Conservation (phyloP, 1,140 invertebrate genomes). For the Formica exsecta region DNA sequence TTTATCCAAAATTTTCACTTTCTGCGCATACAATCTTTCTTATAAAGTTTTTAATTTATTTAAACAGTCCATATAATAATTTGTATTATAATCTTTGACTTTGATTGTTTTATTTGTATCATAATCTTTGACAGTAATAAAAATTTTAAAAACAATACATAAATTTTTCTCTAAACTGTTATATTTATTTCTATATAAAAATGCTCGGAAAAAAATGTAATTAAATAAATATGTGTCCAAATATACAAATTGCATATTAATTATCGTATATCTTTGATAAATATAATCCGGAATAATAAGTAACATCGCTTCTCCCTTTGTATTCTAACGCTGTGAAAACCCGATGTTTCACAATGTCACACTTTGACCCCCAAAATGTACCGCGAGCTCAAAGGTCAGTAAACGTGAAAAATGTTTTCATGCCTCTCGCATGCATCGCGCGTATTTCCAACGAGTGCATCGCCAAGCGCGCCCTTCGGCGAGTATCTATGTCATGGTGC, state of each 20-base stretch:
- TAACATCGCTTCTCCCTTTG: not conserved
- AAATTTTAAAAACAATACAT: not conserved
- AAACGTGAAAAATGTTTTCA: slow-evolving; percentile 19
- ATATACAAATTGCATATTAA: not conserved
- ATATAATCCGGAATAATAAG: not conserved
- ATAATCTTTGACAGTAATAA: not conserved
- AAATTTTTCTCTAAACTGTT: not conserved
- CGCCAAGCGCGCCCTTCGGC: slow-evolving; percentile 39
- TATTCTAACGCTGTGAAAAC: slow-evolving; percentile 3
- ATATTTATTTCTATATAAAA: not conserved
- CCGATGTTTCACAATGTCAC: slow-evolving; percentile 17
- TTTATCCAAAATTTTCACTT: not conserved
- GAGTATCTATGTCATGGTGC: slow-evolving; percentile 53
- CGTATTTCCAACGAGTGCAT: slow-evolving; percentile 36
- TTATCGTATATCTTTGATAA: not conserved
- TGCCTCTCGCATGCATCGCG: not conserved
- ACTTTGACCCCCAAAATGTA: not conserved
- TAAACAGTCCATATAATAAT: not conserved
- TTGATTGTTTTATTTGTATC: not conserved
- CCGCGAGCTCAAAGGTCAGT: slow-evolving; percentile 30
- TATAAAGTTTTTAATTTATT: not conserved
- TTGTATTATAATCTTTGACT: not conserved
- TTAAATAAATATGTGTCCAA: not conserved
- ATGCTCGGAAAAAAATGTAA: not conserved
- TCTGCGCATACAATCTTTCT: not conserved